These are phyloP conservation scores for Xanthia togata DNA, from an alignment of 2,888 invertebrate species.

Conservation along the genomic window DNA sequence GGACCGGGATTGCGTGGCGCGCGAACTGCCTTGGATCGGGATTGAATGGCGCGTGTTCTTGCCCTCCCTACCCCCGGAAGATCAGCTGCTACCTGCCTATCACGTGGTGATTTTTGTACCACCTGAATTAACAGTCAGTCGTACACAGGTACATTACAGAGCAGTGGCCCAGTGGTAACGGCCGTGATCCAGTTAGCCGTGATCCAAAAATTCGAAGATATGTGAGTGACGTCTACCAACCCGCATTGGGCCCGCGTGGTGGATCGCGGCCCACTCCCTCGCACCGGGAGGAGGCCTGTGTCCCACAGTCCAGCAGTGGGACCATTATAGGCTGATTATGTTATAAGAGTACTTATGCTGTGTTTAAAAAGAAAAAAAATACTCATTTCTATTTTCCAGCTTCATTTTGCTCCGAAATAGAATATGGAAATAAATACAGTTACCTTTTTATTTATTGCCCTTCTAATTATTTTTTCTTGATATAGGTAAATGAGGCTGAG, in stretches of 20 bases:
- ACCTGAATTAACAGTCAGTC: background rate
- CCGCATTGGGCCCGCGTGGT: too few species aligned
- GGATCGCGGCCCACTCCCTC: too few species aligned
- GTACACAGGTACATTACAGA: too few species aligned
- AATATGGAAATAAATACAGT: background rate
- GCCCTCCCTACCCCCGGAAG: background rate
- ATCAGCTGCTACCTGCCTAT: background rate
- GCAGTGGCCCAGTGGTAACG: too few species aligned
- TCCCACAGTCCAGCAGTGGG: too few species aligned
- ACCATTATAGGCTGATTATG: too few species aligned
- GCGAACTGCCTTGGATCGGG: background rate
- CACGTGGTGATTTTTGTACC: background rate
- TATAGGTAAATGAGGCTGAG: slow-evolving; percentile 17
- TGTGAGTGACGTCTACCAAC: too few species aligned
- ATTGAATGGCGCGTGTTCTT: background rate
- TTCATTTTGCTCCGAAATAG: background rate
- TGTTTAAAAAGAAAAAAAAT: background rate
- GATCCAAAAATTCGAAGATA: too few species aligned
- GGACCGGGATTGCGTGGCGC: background rate
- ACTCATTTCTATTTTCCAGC: background rate
- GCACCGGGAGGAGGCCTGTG: too few species aligned
- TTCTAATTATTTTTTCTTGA: slow-evolving; percentile 36
- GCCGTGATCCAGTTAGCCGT: too few species aligned
- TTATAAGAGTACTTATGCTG: too few species aligned
- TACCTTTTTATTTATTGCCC: too few species aligned